phyloP scores from a whole-genome alignment of 2,113 vertebrate species.

The Anolis sagrei region DNA sequence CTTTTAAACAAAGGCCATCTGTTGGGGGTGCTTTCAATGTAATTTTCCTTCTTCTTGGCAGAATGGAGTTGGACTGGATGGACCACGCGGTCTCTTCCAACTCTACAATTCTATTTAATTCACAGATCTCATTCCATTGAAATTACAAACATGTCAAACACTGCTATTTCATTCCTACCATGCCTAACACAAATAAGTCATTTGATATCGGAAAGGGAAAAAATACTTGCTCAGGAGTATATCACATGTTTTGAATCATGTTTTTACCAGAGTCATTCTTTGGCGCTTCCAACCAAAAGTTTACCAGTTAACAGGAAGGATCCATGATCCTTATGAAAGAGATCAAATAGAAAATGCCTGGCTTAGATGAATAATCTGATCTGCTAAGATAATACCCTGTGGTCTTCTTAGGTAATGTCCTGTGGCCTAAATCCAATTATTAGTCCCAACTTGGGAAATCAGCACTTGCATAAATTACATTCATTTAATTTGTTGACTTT shows the following conservation, averaged over 20 bases:
- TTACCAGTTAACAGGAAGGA: neutral
- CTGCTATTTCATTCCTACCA: neutral
- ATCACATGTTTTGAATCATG: neutral
- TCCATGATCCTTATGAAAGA: neutral
- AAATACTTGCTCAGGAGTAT: neutral
- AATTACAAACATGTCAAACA: neutral
- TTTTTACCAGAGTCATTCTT: too few species aligned
- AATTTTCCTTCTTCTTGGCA: too few species aligned
- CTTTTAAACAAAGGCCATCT: too few species aligned
- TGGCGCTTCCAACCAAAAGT: neutral
- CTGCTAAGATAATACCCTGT: neutral
- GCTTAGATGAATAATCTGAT: neutral
- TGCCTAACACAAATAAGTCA: neutral
- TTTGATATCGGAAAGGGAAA: neutral
- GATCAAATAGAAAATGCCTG: neutral
- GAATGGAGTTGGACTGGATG: too few species aligned
- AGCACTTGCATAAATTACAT: too few species aligned
- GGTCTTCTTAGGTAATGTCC: too few species aligned
- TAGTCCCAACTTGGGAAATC: too few species aligned
- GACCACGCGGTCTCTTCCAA: too few species aligned
- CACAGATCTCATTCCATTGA: neutral
- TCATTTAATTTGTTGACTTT: too few species aligned
- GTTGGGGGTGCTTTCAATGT: too few species aligned
- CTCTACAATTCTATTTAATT: too few species aligned
- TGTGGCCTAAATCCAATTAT: too few species aligned